Percentiles rank a stretch among this genome's conserved stretches.
Evolutionary conservation across 2,113 vertebrate species (phyloP).

Genomic region (Ophthalmolycus amberensis): DNA sequence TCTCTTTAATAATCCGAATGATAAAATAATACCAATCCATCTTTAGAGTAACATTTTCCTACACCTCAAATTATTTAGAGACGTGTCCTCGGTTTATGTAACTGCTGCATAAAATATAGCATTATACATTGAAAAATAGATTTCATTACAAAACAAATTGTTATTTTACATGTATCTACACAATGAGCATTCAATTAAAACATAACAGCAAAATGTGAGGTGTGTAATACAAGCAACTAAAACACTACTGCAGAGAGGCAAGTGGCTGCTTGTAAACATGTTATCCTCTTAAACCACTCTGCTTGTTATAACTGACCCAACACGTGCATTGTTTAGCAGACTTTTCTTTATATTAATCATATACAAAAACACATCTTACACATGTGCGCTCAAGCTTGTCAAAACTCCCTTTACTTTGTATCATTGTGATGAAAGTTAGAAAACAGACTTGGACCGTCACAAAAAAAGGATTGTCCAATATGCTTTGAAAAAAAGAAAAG

Average conservation of each 20-base stretch:
- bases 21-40: conserved; percentile 15
- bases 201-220: conserved; percentile 44
- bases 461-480: conserved; percentile 44
- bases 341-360: conserved; percentile 28
- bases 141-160: conserved; percentile 56
- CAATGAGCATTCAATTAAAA: conserved; percentile 69
- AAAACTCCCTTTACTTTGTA: conserved; percentile 52
- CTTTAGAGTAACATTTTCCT: neutral
- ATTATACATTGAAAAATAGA: conserved; percentile 59
- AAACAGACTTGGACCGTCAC: conserved; percentile 22
- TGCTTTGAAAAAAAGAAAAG: neutral
- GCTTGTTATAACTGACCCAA: conserved; percentile 30
- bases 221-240: conserved; percentile 50
- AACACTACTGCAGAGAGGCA: conserved; percentile 36
- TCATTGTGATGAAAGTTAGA: conserved; percentile 27
- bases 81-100: conserved; percentile 22
- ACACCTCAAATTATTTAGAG: neutral
- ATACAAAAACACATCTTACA: conserved; percentile 44
- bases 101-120: conserved; percentile 51
- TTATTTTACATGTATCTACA: conserved; percentile 73
- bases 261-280: conserved; percentile 19
- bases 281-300: conserved; percentile 26
- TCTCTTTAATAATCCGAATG: conserved; percentile 11
- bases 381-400: conserved; percentile 34
- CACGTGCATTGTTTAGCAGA: conserved; percentile 23